These are phyloP conservation scores for Acropora yongei DNA, from an alignment of 64 coral and sea anemone species.

Conservation along the genomic window DNA sequence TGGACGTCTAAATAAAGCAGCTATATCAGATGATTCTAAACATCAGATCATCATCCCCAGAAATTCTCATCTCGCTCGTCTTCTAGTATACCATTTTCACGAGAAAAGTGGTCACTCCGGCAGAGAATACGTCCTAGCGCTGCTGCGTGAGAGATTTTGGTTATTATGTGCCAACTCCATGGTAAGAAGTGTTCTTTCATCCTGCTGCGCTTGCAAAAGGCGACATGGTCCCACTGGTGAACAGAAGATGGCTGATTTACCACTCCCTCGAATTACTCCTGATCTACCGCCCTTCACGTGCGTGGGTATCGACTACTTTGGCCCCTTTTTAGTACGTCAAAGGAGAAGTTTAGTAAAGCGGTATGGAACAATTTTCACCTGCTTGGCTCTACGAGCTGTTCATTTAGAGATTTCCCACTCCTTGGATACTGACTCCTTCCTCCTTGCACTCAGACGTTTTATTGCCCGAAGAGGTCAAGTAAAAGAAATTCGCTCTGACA, in stretches of 20 bases:
- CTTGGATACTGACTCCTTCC: no score
- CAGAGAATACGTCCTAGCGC: not conserved
- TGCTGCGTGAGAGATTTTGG: not conserved
- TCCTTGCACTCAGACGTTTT: no score
- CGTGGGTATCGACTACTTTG: not conserved
- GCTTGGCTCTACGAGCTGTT: no score
- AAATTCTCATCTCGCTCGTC: not conserved
- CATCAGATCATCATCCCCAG: not conserved
- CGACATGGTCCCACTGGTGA: no score
- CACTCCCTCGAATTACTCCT: not conserved
- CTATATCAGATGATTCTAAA: not conserved
- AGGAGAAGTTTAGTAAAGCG: no score
- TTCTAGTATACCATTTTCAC: not conserved
- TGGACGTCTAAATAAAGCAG: not conserved
- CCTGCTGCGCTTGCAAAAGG: no score
- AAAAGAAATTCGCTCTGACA: no score
- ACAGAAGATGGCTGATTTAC: constrained; percentile 7
- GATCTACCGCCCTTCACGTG: constrained; percentile 1
- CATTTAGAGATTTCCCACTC: no score
- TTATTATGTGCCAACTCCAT: no score
- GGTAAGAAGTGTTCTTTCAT: not conserved
- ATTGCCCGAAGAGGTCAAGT: no score
- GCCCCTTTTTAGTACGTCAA: no score
- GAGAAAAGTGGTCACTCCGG: not conserved
- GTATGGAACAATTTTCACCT: no score